A percentile compares a stretch with the other conserved stretches of the same genome.
These are phyloP conservation scores for Venustoraphidia nigricollis DNA, from an alignment of 2,888 invertebrate genomes.

Conservation along the genomic window DNA sequence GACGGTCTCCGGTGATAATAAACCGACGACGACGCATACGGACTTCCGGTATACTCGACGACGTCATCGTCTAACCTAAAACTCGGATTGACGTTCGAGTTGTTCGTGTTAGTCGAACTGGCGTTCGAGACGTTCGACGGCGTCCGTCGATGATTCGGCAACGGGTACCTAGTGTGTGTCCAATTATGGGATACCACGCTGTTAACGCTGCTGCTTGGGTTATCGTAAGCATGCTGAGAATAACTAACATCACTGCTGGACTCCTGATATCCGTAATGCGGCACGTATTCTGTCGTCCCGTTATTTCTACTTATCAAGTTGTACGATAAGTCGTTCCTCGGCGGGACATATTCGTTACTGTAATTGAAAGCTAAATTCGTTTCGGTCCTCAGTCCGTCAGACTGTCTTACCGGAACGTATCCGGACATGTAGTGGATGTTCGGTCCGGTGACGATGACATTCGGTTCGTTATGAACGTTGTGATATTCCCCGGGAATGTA, in stretches of 20 bases:
- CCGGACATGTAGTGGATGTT: background rate
- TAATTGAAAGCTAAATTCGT: conserved; percentile 18
- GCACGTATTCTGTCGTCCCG: no score
- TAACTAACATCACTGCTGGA: conserved; percentile 3
- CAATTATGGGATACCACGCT: conserved; percentile 1
- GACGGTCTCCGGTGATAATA: conserved; percentile 28
- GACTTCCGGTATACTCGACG: conserved; percentile 15
- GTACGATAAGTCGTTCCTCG: conserved; percentile 8
- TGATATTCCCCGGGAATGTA: conserved; percentile 29
- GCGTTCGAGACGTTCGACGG: conserved; percentile 59
- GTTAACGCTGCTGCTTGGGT: conserved; percentile 28
- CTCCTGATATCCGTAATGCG: background rate
- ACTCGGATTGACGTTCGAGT: conserved; percentile 43
- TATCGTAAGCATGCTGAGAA: conserved; percentile 34
- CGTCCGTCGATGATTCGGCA: conserved; percentile 52
- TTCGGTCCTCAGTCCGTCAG: conserved; percentile 17
- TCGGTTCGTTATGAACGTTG: conserved; percentile 17
- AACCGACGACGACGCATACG: conserved; percentile 27
- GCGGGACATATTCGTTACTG: conserved; percentile 18
- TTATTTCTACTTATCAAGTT: conserved; percentile 2
- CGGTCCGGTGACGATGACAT: conserved; percentile 14
- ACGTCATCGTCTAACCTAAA: conserved; percentile 45
- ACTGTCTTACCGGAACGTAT: conserved; percentile 10
- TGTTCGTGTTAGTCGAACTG: conserved; percentile 37
- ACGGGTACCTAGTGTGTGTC: conserved; percentile 1